These are phyloP conservation scores for Syngnathus scovelli DNA, from an alignment of 2,113 vertebrate species.

Conservation along the genomic window DNA sequence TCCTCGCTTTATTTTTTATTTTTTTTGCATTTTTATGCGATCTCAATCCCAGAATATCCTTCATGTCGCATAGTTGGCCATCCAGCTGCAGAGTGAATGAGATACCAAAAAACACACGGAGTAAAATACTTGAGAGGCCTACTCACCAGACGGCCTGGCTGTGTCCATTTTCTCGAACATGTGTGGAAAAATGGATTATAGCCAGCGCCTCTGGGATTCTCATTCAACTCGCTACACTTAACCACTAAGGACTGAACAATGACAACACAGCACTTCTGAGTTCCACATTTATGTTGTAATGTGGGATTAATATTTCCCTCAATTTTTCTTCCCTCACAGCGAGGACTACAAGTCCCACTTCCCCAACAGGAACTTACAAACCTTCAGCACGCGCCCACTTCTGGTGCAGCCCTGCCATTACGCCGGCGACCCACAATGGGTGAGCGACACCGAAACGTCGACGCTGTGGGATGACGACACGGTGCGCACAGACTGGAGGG, in stretches of 20 bases:
- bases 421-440: constrained; percentile 82
- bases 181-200: constrained; percentile 47
- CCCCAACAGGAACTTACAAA: constrained; percentile 77
- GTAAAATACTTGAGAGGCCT: constrained; percentile 31
- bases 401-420: constrained; percentile 90
- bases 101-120: constrained; percentile 6
- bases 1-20: not conserved
- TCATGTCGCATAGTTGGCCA: not conserved
- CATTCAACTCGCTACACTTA: constrained; percentile 50
- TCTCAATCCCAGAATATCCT: not conserved
- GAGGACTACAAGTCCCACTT: constrained; percentile 87
- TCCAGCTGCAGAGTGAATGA: not conserved
- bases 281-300: not conserved
- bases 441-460: constrained; percentile 95
- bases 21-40: not conserved
- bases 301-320: not conserved
- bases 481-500: constrained; percentile 81
- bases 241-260: constrained; percentile 21
- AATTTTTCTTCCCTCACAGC: constrained; percentile 57
- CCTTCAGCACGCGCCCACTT: constrained; percentile 82
- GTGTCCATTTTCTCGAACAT: constrained; percentile 35
- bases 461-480: constrained; percentile 90
- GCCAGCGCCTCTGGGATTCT: constrained; percentile 45
- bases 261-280: not conserved
- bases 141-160: constrained; percentile 26